Evolutionary conservation across 2,113 vertebrate genomes (phyloP), one percentile per base, ranked within the genome.

Genomic region (Crotalus tigris): DNA sequence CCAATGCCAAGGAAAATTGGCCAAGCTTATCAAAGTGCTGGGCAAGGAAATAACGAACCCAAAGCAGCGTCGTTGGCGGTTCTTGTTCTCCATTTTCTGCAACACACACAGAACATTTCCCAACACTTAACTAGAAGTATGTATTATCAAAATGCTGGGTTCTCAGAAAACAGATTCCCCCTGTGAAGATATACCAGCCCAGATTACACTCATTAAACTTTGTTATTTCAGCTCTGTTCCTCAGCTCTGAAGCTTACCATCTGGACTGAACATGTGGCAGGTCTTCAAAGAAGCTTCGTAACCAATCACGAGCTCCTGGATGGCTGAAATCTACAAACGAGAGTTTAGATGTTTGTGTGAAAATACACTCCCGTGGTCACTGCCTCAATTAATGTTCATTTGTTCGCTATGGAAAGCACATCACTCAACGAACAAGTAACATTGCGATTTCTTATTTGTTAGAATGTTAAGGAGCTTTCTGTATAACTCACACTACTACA

Each of bases 11-110:
- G 92, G 97, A 97, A 96, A 97, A 97, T 51, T 98, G 98, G 91
- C 97, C 98, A 94, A 98, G 97, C 95, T 97, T 98, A 97, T 98
- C 98, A 96, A 98, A 98, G 95, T 98, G 98, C 96, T 98, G 98
- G 93, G 98, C 98, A 96, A 98, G 95, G 96, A 98, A 98, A 97
- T 98, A 98, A 0, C 94, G 97, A 95, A 98, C 97, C 98, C 98
- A 98, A 90, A 98, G 97, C 19, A 98, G 95, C 33, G 98, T 98
- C 0, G 98, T 98, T 33, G 97, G 98, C 5, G 97, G 97, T 92
- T 98, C 98, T 81, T 95, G 98, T 93, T 98, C 98, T 89, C 97
- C 97, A 0, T 97, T 97, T 94, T 98, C 98, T 98, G 95, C 33
- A 98, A 98, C 17, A 93, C n/a, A 88, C 55, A 96, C 4, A 95